Conservation (phyloP, 2,888 invertebrate species). For the Ctena decussata region DNA sequence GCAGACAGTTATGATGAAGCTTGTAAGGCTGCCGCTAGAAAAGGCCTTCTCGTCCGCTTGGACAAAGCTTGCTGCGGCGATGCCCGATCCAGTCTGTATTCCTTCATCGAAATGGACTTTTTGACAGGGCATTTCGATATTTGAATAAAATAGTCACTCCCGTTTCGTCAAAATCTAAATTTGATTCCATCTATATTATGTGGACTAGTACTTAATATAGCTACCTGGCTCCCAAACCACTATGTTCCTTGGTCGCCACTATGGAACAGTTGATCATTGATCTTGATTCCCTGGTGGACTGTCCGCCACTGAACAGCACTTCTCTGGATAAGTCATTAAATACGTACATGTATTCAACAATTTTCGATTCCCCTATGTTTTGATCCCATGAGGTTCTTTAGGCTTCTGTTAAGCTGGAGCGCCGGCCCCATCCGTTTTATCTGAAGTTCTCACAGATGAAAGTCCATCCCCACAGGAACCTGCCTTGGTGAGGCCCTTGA, state of each 20-base stretch:
- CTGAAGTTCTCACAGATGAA: background rate
- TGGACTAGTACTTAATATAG: slow-evolving; percentile 6
- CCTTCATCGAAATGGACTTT: background rate
- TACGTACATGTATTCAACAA: background rate
- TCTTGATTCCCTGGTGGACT: background rate
- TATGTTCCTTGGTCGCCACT: background rate
- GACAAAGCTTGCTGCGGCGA: background rate
- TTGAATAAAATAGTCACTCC: background rate
- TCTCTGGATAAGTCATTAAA: background rate
- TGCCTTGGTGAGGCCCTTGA: too few relatives aligned
- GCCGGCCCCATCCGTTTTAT: background rate
- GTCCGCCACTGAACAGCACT: background rate
- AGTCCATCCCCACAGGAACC: background rate
- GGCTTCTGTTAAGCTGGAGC: background rate
- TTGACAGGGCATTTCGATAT: background rate
- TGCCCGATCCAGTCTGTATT: background rate
- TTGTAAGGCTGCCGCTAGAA: background rate
- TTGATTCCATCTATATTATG: background rate
- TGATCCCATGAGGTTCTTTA: background rate
- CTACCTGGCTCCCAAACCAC: too few relatives aligned
- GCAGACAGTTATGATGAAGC: background rate
- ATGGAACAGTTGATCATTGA: background rate
- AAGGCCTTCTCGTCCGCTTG: background rate
- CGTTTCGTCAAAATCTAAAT: background rate
- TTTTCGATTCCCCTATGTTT: background rate